Conservation (phyloP, 2,797 vertebrate species). For the Protosalanx chinensis region DNA sequence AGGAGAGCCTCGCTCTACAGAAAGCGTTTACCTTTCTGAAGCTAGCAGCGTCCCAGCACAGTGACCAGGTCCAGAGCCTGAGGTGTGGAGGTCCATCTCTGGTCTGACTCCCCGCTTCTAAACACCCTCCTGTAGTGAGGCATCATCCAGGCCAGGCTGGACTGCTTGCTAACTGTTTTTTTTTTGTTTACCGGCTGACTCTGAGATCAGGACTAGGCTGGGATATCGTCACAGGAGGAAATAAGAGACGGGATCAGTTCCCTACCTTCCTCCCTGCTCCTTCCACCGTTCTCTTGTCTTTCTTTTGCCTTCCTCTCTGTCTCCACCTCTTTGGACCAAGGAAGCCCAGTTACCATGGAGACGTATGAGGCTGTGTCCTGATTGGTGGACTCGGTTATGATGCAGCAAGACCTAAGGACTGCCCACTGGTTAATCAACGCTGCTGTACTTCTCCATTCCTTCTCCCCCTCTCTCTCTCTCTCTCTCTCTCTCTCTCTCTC, state of each 20-base stretch:
- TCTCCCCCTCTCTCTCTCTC: slow-evolving; percentile 32
- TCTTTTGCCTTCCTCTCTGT: slow-evolving; percentile 22
- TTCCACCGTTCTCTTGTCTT: slow-evolving; percentile 24
- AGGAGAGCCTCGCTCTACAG: background rate
- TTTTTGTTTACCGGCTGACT: background rate
- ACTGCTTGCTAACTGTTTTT: slow-evolving; percentile 19
- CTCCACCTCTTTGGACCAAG: slow-evolving; percentile 71
- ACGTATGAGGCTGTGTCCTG: slow-evolving; percentile 75
- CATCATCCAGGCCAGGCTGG: slow-evolving; percentile 28
- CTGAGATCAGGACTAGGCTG: slow-evolving; percentile 15
- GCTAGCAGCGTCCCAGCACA: slow-evolving; percentile 14
- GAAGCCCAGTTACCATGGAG: slow-evolving; percentile 86
- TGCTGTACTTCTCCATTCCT: slow-evolving; percentile 24
- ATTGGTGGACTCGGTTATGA: slow-evolving; percentile 70
- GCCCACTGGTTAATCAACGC: slow-evolving; percentile 64
- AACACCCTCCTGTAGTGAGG: slow-evolving; percentile 18
- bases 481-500: slow-evolving; percentile 13
- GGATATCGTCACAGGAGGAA: slow-evolving; percentile 39
- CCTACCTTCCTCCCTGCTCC: slow-evolving; percentile 21
- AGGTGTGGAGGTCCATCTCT: slow-evolving; percentile 31
- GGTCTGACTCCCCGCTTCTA: slow-evolving; percentile 36
- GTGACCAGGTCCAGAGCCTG: slow-evolving; percentile 26
- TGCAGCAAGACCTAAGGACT: slow-evolving; percentile 65
- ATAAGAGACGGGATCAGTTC: slow-evolving; percentile 52
- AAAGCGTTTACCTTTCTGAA: slow-evolving; percentile 45